phyloP scores from a whole-genome alignment of 2,797 vertebrate species.

The Spondyliosoma cantharus region DNA sequence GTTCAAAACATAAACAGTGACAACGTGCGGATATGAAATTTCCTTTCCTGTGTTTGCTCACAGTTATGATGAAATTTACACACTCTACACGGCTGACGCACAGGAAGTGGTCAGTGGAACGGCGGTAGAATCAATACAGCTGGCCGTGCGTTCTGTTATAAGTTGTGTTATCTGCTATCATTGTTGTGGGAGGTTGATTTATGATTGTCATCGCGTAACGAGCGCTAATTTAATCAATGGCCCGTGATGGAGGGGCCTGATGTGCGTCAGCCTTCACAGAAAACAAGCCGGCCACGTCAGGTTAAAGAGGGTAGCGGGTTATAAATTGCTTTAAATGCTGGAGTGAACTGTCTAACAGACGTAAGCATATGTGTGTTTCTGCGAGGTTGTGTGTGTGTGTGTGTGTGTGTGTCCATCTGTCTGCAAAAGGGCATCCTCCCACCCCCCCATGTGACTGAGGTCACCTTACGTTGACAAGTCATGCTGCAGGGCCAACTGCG shows the following conservation, averaged over 20 bases:
- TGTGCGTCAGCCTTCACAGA: slow-evolving; percentile 80
- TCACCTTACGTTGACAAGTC: slow-evolving; percentile 74
- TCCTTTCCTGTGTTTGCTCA: slow-evolving; percentile 79
- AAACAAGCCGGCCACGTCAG: slow-evolving; percentile 65
- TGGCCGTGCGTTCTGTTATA: slow-evolving; percentile 57
- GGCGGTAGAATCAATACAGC: slow-evolving; percentile 68
- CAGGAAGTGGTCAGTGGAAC: slow-evolving; percentile 69
- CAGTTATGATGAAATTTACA: slow-evolving; percentile 77
- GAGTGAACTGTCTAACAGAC: slow-evolving; percentile 61
- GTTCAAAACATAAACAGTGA: slow-evolving; percentile 76
- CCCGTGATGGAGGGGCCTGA: slow-evolving; percentile 68
- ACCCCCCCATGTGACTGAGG: slow-evolving; percentile 58
- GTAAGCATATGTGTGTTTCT: slow-evolving; percentile 75
- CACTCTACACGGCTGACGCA: slow-evolving; percentile 74
- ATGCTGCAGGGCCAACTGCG: slow-evolving; percentile 64
- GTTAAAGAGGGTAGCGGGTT: slow-evolving; percentile 65
- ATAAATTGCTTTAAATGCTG: slow-evolving; percentile 76
- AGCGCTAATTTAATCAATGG: slow-evolving; percentile 80
- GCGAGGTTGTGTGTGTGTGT: slow-evolving; percentile 35
- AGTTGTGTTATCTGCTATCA: slow-evolving; percentile 76
- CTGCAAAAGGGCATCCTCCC: slow-evolving; percentile 69
- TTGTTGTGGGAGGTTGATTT: slow-evolving; percentile 78
- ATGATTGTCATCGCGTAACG: slow-evolving; percentile 73
- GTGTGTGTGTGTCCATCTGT: slow-evolving; percentile 54
- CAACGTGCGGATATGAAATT: slow-evolving; percentile 81